Percentiles rank a stretch among this genome's conserved stretches.
phyloP scores from a whole-genome alignment of 2,888 invertebrate genomes.

The Dasysyrphus albostriatus region DNA sequence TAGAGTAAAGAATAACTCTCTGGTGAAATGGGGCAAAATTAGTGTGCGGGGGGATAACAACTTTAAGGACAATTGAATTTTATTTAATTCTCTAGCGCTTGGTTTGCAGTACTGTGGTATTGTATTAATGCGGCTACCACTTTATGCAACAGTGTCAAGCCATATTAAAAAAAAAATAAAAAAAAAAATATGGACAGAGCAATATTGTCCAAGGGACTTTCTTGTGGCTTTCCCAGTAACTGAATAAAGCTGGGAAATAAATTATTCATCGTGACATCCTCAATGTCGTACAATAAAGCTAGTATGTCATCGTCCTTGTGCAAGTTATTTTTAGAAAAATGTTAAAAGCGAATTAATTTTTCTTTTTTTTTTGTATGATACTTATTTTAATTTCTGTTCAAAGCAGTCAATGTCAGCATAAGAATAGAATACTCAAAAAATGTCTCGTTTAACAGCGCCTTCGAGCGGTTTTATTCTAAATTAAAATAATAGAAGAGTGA shows the following conservation, averaged over 20 bases:
- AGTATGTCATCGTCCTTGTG: slow-evolving; percentile 23
- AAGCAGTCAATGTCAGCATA: no score
- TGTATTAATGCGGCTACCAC: slow-evolving; percentile 42
- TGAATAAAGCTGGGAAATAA: slow-evolving; percentile 51
- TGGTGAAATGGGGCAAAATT: slow-evolving; percentile 17
- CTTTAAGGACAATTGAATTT: slow-evolving; percentile 72
- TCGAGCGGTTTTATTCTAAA: no score
- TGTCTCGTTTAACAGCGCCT: no score
- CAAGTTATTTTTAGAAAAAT: slow-evolving; percentile 15
- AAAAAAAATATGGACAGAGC: slow-evolving; percentile 59
- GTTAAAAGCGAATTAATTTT: not conserved
- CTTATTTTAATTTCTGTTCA: no score
- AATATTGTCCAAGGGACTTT: slow-evolving; percentile 36
- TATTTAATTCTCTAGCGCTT: slow-evolving; percentile 55
- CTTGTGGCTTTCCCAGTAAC: slow-evolving; percentile 13
- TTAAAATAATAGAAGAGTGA: no score
- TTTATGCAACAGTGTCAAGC: slow-evolving; percentile 58
- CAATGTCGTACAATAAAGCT: slow-evolving; percentile 53
- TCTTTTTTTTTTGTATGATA: no score
- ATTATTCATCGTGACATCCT: slow-evolving; percentile 60
- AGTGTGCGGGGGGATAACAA: slow-evolving; percentile 51
- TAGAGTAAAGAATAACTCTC: slow-evolving; percentile 33
- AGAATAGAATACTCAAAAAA: no score
- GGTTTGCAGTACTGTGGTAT: not conserved
- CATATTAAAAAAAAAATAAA: slow-evolving; percentile 55